A percentile compares a stretch with the other conserved stretches of the same genome.
Conservation (phyloP, 2,797 vertebrate genomes). For the Falco columbarius region DNA sequence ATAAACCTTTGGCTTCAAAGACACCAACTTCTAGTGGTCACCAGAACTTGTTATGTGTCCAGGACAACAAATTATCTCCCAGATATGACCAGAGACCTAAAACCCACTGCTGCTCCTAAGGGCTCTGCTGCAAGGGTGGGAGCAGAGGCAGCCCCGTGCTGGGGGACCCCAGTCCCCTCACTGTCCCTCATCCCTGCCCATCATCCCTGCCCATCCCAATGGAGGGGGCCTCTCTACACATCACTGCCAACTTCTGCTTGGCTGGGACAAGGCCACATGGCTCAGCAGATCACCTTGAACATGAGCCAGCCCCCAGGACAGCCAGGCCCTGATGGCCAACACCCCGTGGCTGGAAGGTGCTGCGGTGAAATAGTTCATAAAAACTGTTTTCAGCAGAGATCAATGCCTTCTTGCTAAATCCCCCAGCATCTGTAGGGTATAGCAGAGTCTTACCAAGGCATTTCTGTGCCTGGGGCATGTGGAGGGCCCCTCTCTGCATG, state of each 20-base stretch:
- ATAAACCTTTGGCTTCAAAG: neutral
- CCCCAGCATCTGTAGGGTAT: neutral
- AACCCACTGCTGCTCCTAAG: neutral
- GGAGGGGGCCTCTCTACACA: neutral
- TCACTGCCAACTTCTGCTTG: neutral
- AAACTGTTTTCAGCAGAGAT: neutral
- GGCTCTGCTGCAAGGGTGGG: neutral
- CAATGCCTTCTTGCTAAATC: neutral
- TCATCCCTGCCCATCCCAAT: neutral
- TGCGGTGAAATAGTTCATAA: neutral
- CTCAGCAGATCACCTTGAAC: neutral
- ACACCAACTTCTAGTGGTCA: neutral
- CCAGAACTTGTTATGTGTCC: neutral
- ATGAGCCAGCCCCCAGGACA: neutral
- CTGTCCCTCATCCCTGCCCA: neutral
- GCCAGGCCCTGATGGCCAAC: neutral
- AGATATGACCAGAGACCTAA: neutral
- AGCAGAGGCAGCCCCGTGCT: neutral
- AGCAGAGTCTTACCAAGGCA: neutral
- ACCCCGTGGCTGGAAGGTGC: fast-evolving
- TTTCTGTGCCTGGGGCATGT: neutral
- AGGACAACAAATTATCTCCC: neutral
- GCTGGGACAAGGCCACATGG: neutral
- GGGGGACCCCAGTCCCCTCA: neutral
- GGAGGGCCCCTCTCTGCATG: neutral